Conservation (phyloP, 2,888 invertebrate genomes). For the Nipponacmea schrenckii region DNA sequence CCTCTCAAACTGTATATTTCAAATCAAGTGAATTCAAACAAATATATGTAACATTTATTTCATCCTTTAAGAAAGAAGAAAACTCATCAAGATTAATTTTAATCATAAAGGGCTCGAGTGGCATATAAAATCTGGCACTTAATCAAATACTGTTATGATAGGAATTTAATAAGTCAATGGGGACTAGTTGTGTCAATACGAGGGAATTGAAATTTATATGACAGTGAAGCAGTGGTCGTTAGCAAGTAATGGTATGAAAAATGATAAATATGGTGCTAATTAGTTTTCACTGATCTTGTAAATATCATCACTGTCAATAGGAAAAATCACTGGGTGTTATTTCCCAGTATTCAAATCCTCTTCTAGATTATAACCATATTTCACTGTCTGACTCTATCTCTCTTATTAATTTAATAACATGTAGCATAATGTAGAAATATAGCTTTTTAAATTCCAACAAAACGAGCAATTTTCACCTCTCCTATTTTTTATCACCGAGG, state of each 20-base stretch:
- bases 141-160: slow-evolving; percentile 5
- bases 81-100: slow-evolving; percentile 2
- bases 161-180: slow-evolving; percentile 7
- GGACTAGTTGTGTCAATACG: slow-evolving; percentile 7
- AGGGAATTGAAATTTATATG: slow-evolving; percentile 8
- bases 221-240: background rate
- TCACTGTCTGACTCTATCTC: slow-evolving; percentile 16
- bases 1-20: too few species aligned
- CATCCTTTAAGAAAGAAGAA: slow-evolving; percentile 5
- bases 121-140: background rate
- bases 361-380: slow-evolving; percentile 10
- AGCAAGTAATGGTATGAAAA: slow-evolving; percentile 21
- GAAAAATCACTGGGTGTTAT: too few species aligned
- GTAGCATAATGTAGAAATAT: slow-evolving; percentile 13
- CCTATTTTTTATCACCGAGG: too few species aligned
- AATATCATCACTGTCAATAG: slow-evolving; percentile 21
- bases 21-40: background rate
- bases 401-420: slow-evolving; percentile 12
- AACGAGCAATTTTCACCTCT: too few species aligned
- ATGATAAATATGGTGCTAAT: slow-evolving; percentile 22
- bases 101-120: background rate
- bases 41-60: slow-evolving; percentile 1
- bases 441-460: background rate
- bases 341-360: too few species aligned
- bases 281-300: slow-evolving; percentile 23